phyloP scores from a whole-genome alignment of 2,113 vertebrate species.

The Oostethus manadensis region DNA sequence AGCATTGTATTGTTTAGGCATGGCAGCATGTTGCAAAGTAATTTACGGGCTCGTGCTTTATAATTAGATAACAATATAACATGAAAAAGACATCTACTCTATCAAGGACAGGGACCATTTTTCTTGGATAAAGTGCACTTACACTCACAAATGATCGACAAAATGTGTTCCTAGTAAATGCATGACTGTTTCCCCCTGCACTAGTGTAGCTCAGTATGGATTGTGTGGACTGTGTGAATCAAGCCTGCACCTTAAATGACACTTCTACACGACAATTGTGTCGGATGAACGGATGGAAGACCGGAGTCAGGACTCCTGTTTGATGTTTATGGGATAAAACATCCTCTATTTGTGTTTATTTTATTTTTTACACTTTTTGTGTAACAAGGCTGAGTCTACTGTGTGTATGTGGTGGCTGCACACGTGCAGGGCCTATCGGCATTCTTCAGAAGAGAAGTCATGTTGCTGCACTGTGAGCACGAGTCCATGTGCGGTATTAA shows the following conservation, averaged over 20 bases:
- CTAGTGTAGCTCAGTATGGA: conserved; percentile 17
- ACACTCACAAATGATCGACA: neutral
- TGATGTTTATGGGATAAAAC: conserved; percentile 50
- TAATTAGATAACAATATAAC: too few species aligned
- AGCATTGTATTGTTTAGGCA: conserved; percentile 36
- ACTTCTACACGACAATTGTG: conserved; percentile 25
- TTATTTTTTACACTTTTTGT: conserved; percentile 53
- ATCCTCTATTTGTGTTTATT: conserved; percentile 52
- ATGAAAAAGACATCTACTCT: neutral
- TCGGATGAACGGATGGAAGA: conserved; percentile 17
- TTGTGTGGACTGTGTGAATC: conserved; percentile 8
- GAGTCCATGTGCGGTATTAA: conserved; percentile 18
- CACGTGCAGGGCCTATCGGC: conserved; percentile 49
- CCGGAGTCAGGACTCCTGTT: conserved; percentile 35
- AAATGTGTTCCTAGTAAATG: conserved; percentile 16
- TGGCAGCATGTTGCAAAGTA: conserved; percentile 52
- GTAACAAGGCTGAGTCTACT: conserved; percentile 41
- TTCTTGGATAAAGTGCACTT: conserved; percentile 25
- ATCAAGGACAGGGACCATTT: conserved; percentile 55
- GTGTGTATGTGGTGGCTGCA: conserved; percentile 15
- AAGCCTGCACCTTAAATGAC: conserved; percentile 19
- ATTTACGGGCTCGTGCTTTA: conserved; percentile 26
- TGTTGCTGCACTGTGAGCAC: conserved; percentile 45
- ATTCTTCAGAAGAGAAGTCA: conserved; percentile 53
- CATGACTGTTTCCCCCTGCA: conserved; percentile 28